Percentiles rank a stretch among this genome's conserved stretches.
Conservation (phyloP, 2,113 vertebrate species). For the Malurus elegans region DNA sequence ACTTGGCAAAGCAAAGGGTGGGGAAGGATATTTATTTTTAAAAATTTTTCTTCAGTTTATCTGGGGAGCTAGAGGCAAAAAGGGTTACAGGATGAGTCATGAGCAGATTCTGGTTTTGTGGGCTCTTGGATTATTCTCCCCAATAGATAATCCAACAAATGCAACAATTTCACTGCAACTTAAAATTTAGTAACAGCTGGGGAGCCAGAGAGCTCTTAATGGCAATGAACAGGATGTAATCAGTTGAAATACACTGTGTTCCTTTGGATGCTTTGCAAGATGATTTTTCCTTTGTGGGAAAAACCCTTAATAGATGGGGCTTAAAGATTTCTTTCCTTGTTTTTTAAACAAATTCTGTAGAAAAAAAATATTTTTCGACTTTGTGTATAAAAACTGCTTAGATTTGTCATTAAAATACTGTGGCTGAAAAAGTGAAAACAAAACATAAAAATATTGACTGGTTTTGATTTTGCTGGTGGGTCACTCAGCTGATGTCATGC, state of each 20-base stretch:
- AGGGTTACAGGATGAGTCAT: background rate
- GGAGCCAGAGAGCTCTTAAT: background rate
- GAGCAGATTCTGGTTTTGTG: background rate
- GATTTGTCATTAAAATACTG: background rate
- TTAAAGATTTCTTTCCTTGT: background rate
- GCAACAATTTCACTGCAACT: background rate
- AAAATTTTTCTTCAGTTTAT: background rate
- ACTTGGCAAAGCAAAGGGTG: background rate
- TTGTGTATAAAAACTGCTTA: background rate
- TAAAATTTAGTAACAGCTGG: slow-evolving; percentile 17
- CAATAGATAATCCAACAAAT: background rate
- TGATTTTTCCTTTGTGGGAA: background rate
- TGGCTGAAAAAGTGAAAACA: background rate
- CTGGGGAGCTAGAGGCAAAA: background rate
- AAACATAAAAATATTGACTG: background rate
- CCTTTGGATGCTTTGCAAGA: background rate
- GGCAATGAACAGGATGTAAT: background rate
- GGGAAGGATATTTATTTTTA: slow-evolving; percentile 5
- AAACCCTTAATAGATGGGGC: background rate
- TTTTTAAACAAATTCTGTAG: background rate
- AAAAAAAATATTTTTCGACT: fast-evolving
- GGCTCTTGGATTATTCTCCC: background rate
- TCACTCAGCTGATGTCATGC: background rate
- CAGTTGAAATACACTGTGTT: background rate
- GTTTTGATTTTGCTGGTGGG: background rate